These are phyloP conservation scores for Hydractinia echinata DNA, from an alignment of 30 jellyfish, hydroid and myxozoan species.

Conservation along the genomic window DNA sequence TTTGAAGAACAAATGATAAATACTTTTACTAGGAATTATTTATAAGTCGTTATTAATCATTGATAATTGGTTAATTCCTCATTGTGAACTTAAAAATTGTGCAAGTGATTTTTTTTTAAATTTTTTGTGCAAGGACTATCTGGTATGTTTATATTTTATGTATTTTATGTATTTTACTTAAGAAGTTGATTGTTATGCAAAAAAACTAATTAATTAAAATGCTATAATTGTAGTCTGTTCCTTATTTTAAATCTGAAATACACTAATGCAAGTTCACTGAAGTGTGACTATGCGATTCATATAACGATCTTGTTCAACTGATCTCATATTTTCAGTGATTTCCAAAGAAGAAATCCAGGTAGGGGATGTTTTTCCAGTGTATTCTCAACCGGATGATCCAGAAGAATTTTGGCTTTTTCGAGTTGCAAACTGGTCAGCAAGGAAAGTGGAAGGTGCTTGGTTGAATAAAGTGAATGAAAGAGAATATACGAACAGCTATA, in stretches of 20 bases:
- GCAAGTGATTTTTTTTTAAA: not conserved
- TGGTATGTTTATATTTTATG: not conserved
- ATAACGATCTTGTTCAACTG: too few relatives aligned
- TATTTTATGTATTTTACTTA: too few relatives aligned
- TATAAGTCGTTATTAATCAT: too few relatives aligned
- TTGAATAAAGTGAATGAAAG: not conserved
- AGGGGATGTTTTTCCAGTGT: conserved; percentile 5
- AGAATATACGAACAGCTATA: not conserved
- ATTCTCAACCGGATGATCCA: conserved; percentile 8
- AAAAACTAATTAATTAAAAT: too few relatives aligned
- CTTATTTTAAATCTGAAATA: too few relatives aligned
- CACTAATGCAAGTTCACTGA: too few relatives aligned
- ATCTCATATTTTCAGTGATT: not conserved
- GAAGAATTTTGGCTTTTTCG: conserved; percentile 8
- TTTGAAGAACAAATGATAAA: too few relatives aligned
- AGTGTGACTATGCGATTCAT: too few relatives aligned
- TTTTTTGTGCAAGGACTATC: conserved; percentile 1
- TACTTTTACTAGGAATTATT: too few relatives aligned
- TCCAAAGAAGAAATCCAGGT: conserved; percentile 1
- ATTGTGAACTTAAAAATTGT: not conserved
- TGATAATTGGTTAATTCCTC: too few relatives aligned
- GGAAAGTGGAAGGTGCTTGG: conserved; percentile 2
- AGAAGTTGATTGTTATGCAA: too few relatives aligned
- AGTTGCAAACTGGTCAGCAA: not conserved
- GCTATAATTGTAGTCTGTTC: too few relatives aligned